A percentile compares a stretch with the other conserved stretches of the same genome.
Conservation (phyloP, 2,888 invertebrate genomes). For the Lepas anatifera region DNA sequence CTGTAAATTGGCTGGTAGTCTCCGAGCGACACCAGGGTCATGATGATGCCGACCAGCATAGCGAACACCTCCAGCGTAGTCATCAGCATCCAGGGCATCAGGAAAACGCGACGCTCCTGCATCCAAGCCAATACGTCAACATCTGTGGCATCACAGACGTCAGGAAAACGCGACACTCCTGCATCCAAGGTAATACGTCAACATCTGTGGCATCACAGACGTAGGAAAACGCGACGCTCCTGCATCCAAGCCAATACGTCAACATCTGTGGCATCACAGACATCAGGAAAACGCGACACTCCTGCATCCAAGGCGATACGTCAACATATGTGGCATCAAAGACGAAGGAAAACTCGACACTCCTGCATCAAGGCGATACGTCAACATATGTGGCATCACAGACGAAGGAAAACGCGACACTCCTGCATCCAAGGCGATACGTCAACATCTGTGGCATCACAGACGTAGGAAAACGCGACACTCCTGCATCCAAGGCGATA, state of each 20-base stretch:
- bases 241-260: no score
- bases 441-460: conserved; percentile 3
- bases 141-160: no score
- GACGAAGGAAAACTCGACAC: conserved; percentile 9
- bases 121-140: no score
- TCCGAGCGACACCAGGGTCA: conserved; percentile 7
- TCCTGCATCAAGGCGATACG: not conserved
- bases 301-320: not conserved
- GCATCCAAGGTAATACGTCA: not conserved
- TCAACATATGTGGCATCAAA: conserved; percentile 1
- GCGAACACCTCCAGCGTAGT: conserved; percentile 6
- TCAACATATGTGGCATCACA: no score
- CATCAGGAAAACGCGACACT: not conserved
- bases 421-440: not conserved
- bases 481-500: no score
- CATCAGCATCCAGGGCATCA: conserved; percentile 11
- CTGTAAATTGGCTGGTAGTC: not conserved
- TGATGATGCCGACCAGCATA: conserved; percentile 9
- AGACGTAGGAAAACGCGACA: conserved; percentile 8
- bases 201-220: not conserved
- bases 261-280: no score
- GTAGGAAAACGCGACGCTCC: conserved; percentile 12
- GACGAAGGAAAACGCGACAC: not conserved
- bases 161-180: not conserved
- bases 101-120: conserved; percentile 11